Percentiles rank a stretch among this genome's conserved stretches.
Conservation (phyloP, 2,113 vertebrate species). For the Hassar affinis region DNA sequence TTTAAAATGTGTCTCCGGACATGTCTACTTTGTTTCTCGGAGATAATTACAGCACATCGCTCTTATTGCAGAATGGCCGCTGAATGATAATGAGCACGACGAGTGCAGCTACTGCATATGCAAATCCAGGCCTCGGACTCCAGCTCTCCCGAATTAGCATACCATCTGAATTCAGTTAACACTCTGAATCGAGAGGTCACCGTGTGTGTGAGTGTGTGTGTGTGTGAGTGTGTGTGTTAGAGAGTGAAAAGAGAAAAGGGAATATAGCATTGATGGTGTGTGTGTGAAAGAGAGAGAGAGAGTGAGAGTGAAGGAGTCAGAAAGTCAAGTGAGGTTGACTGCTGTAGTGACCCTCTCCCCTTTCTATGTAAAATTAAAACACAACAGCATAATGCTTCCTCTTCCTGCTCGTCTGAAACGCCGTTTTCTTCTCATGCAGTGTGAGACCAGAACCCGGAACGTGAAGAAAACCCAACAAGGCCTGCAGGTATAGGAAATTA, state of each 20-base stretch:
- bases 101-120: slow-evolving; percentile 61
- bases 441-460: not conserved
- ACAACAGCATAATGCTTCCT: slow-evolving; percentile 56
- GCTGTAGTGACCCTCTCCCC: slow-evolving; percentile 64
- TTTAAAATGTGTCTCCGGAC: slow-evolving; percentile 14
- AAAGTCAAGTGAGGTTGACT: slow-evolving; percentile 75
- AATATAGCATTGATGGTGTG: slow-evolving; percentile 28
- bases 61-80: slow-evolving; percentile 49
- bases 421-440: slow-evolving; percentile 63
- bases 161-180: slow-evolving; percentile 76
- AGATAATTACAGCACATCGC: slow-evolving; percentile 46
- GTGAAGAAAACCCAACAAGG: not conserved
- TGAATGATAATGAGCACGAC: slow-evolving; percentile 63
- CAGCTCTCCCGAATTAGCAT: slow-evolving; percentile 66
- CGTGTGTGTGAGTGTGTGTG: slow-evolving; percentile 67
- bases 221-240: slow-evolving; percentile 59
- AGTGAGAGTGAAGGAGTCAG: slow-evolving; percentile 32
- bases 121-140: slow-evolving; percentile 62
- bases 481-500: not conserved
- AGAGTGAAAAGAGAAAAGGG: slow-evolving; percentile 22
- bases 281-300: slow-evolving; percentile 4
- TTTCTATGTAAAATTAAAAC: slow-evolving; percentile 65
- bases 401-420: slow-evolving; percentile 59
- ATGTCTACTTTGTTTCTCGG: slow-evolving; percentile 31
- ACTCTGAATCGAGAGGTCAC: slow-evolving; percentile 71